Evolutionary conservation across 2,113 vertebrate genomes (phyloP).

Genomic region (Dipodomys merriami): DNA sequence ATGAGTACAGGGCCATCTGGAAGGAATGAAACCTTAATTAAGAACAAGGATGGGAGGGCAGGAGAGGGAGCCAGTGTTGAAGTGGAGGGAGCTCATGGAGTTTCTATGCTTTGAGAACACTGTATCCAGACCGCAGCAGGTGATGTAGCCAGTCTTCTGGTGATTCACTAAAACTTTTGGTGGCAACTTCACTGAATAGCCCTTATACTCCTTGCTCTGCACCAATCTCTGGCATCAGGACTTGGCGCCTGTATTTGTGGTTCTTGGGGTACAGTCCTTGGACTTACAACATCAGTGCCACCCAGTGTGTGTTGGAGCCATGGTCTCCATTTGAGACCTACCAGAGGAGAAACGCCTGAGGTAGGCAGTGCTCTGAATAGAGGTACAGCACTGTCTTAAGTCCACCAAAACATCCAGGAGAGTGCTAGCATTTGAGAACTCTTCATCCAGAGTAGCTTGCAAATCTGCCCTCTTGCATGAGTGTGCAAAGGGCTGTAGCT

Average conservation of each 20-base stretch:
- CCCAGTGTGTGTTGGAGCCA: no score
- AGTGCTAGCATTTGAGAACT: not conserved
- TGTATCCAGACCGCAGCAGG: not conserved
- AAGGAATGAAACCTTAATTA: slow-evolving; percentile 41
- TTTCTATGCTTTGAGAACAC: not conserved
- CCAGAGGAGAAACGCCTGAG: not conserved
- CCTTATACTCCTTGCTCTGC: no score
- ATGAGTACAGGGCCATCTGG: slow-evolving; percentile 21
- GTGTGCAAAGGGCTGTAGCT: not conserved
- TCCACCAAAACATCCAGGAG: no score
- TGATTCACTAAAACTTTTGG: not conserved
- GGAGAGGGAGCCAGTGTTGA: not conserved
- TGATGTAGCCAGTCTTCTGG: not conserved
- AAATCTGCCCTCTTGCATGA: not conserved
- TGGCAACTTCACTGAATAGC: not conserved
- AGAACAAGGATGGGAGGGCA: not conserved
- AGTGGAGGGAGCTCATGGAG: accelerated
- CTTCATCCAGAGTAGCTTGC: not conserved
- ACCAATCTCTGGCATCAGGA: no score
- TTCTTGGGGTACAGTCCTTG: not conserved
- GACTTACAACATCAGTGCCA: no score
- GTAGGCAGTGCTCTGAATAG: no score
- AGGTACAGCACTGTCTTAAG: no score
- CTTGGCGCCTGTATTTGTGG: accelerated
- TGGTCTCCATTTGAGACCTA: not conserved